These are phyloP conservation scores for Actinopyga echinites DNA, from an alignment of 53 echinoderm and acorn worm genomes.

Conservation along the genomic window DNA sequence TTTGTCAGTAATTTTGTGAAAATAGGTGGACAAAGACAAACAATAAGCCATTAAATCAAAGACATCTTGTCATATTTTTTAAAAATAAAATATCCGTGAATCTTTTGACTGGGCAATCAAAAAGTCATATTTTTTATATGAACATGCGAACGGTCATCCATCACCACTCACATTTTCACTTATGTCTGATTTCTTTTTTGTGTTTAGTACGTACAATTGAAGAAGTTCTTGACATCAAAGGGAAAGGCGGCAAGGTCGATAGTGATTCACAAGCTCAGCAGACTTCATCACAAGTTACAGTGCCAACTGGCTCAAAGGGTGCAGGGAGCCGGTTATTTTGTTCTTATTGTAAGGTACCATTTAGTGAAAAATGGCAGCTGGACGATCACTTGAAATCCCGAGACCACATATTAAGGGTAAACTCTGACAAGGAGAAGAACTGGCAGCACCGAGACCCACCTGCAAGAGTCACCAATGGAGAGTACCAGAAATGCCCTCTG, in stretches of 20 bases:
- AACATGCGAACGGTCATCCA: no score
- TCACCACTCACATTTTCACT: no score
- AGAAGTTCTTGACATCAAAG: constrained; percentile 54
- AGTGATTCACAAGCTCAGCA: not conserved
- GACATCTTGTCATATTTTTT: no score
- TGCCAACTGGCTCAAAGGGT: not conserved
- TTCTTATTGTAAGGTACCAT: constrained; percentile 72
- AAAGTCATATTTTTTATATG: no score
- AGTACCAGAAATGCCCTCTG: constrained; percentile 64
- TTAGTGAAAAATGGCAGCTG: constrained; percentile 57
- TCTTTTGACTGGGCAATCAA: no score
- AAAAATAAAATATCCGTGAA: no score
- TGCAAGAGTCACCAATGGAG: constrained; percentile 70
- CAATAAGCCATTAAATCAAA: no score
- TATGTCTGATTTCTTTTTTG: not conserved
- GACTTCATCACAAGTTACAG: not conserved
- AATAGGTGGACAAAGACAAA: no score
- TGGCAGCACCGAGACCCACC: constrained; percentile 91
- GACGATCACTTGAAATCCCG: constrained; percentile 68
- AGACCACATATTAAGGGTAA: constrained; percentile 73
- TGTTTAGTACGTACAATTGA: constrained; percentile 69
- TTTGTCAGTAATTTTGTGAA: no score
- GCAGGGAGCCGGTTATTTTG: constrained; percentile 48
- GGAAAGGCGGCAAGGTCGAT: not conserved
- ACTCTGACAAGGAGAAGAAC: constrained; percentile 79